phyloP scores from a whole-genome alignment of 2,888 invertebrate species.

The Salticus scenicus region DNA sequence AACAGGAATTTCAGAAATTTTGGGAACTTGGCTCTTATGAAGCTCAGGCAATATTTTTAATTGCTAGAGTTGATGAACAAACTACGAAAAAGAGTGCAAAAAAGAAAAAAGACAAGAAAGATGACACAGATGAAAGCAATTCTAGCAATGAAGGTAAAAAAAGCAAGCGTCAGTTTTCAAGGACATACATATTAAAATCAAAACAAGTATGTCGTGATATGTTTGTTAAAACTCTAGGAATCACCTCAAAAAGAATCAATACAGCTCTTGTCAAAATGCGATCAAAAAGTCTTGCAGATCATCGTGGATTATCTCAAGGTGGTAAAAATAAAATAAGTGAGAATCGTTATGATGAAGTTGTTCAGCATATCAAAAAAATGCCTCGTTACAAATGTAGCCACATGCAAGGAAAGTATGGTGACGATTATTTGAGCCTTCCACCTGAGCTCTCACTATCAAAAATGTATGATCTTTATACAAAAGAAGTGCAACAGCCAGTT shows the following conservation, averaged over 20 bases:
- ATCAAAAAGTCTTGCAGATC: conserved; percentile 52
- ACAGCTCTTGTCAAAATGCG: conserved; percentile 62
- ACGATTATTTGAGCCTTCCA: conserved; percentile 44
- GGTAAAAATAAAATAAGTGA: conserved; percentile 62
- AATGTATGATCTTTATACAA: conserved; percentile 60
- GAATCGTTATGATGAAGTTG: conserved; percentile 57
- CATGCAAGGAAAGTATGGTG: conserved; percentile 49
- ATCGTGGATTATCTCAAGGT: conserved; percentile 58
- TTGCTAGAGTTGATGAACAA: conserved; percentile 62
- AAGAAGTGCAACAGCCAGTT: conserved; percentile 60
- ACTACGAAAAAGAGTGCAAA: conserved; percentile 54
- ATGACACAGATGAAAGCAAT: conserved; percentile 22
- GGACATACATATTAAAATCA: conserved; percentile 57
- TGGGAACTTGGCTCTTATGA: conserved; percentile 65
- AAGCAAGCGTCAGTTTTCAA: conserved; percentile 56
- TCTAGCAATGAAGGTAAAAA: conserved; percentile 26
- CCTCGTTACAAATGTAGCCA: conserved; percentile 58
- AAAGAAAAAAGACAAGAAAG: conserved; percentile 49
- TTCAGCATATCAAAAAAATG: conserved; percentile 63
- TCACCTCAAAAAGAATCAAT: conserved; percentile 60
- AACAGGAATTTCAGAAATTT: conserved; percentile 61
- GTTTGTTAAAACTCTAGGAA: conserved; percentile 60
- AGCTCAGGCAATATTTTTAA: conserved; percentile 59
- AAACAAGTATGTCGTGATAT: conserved; percentile 60
- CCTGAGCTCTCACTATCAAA: conserved; percentile 56